A percentile compares a stretch with the other conserved stretches of the same genome.
phyloP scores from a whole-genome alignment of 2,888 invertebrate species.

The Chaetoderma sp. region DNA sequence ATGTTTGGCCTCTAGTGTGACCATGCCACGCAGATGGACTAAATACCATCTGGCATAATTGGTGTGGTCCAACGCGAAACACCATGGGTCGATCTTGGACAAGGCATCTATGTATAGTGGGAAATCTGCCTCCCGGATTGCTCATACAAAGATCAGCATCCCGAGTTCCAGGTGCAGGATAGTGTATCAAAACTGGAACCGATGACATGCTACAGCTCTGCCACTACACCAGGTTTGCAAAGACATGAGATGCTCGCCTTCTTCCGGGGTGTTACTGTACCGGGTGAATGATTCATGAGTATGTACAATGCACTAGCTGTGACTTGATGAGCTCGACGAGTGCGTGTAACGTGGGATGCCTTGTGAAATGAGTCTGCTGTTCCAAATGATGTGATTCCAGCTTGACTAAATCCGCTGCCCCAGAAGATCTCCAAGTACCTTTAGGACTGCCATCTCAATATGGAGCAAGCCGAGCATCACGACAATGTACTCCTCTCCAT shows the following conservation, averaged over 20 bases:
- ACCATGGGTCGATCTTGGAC: neutral
- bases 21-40: neutral
- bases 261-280: neutral
- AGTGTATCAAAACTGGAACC: too few relatives aligned
- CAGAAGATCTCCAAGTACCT: neutral
- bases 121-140: neutral
- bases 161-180: neutral
- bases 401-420: neutral
- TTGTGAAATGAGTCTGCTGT: slow-evolving; percentile 1
- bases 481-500: neutral
- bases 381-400: neutral
- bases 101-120: neutral
- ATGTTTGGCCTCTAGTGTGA: neutral
- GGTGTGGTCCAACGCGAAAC: neutral
- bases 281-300: neutral
- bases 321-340: too few relatives aligned
- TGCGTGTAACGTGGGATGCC: neutral
- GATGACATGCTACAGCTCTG: neutral
- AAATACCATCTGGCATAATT: too few relatives aligned
- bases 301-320: neutral
- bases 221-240: neutral
- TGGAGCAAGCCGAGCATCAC: neutral
- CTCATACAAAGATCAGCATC: neutral
- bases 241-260: neutral
- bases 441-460: neutral